Evolutionary conservation across 2,797 vertebrate species (phyloP).

Genomic region (Mallotus villosus): DNA sequence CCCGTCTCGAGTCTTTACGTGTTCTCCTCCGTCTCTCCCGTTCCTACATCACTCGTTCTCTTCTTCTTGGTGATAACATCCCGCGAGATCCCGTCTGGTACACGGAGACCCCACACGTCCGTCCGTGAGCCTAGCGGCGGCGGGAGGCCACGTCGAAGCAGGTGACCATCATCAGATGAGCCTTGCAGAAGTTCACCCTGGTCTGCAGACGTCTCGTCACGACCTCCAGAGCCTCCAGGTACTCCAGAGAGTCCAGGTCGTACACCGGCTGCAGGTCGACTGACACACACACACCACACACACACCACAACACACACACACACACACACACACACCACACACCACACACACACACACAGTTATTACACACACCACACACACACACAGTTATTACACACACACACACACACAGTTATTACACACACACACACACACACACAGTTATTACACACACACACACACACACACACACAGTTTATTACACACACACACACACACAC

Average conservation of each 20-base stretch:
- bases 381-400: too few species aligned
- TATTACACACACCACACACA: too few species aligned
- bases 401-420: too few species aligned
- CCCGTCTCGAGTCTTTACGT: constrained; percentile 11
- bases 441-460: too few species aligned
- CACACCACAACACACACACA: not conserved
- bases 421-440: too few species aligned
- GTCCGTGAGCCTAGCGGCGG: constrained; percentile 76
- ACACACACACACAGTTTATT: too few species aligned
- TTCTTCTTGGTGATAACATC: constrained; percentile 8
- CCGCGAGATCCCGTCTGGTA: constrained; percentile 15
- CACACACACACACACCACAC: too few species aligned
- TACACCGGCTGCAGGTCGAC: constrained; percentile 91
- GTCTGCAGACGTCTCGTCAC: constrained; percentile 92
- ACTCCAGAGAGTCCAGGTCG: constrained; percentile 94
- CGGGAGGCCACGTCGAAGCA: constrained; percentile 94
- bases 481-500: not conserved
- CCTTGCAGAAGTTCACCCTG: constrained; percentile 98
- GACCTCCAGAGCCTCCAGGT: constrained; percentile 91
- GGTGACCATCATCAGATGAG: constrained; percentile 99
- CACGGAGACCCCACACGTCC: not conserved
- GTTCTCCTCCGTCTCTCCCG: constrained; percentile 27
- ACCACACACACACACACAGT: too few species aligned
- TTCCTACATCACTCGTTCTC: not conserved
- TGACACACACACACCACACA: constrained; percentile 52